Evolutionary conservation across 2,113 vertebrate species (phyloP).

Genomic region (Madoqua kirkii): DNA sequence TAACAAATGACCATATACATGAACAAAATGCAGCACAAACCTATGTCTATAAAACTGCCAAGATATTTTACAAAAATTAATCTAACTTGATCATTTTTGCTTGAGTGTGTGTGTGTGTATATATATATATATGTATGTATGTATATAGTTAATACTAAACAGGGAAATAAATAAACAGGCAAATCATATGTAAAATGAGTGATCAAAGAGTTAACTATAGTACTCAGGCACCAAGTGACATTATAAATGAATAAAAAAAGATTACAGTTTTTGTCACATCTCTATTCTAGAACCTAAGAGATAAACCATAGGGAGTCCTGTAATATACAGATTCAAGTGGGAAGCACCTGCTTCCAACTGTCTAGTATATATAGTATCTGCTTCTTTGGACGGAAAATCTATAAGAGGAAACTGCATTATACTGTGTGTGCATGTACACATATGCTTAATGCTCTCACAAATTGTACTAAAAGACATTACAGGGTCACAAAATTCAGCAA

Average conservation of each 20-base stretch:
- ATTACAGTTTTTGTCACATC: neutral
- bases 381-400: conserved; percentile 9
- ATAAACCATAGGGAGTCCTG: neutral
- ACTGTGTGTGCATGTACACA: neutral
- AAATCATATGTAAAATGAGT: conserved; percentile 9
- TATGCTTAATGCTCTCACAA: neutral
- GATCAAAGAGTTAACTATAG: neutral
- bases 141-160: conserved; percentile 6
- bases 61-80: conserved; percentile 12
- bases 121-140: neutral
- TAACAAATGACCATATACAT: neutral
- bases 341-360: conserved; percentile 37
- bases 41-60: neutral
- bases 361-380: neutral
- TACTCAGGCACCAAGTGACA: conserved; percentile 24
- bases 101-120: neutral
- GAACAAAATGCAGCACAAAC: conserved; percentile 5
- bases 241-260: neutral
- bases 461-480: neutral
- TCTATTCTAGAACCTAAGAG: neutral
- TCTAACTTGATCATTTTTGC: conserved; percentile 22
- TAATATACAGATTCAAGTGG: neutral
- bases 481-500: neutral
- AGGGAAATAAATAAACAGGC: conserved; percentile 12
- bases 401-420: conserved; percentile 34